Percentiles rank a stretch among this genome's conserved stretches.
Conservation (phyloP, 1,140 invertebrate genomes). For the Neocloeon triangulifer region DNA sequence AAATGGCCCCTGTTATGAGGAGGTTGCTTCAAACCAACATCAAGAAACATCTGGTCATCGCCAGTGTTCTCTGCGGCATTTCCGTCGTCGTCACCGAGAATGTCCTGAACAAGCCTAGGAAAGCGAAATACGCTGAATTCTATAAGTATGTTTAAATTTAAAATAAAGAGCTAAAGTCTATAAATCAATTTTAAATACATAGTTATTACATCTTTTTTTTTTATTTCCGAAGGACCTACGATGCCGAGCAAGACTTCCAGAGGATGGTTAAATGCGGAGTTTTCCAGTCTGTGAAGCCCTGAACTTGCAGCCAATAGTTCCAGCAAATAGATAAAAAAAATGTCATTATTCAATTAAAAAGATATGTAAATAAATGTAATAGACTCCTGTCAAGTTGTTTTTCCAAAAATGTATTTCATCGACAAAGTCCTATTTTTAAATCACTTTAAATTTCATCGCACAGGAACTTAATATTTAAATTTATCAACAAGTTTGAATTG, state of each 20-base stretch:
- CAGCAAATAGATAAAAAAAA: conserved; percentile 8
- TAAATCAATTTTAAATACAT: conserved; percentile 1
- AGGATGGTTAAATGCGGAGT: conserved; percentile 22
- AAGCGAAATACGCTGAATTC: conserved; percentile 35
- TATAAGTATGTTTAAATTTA: conserved; percentile 41
- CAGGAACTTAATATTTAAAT: too few species aligned
- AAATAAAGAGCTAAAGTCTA: conserved; percentile 1
- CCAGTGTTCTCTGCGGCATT: conserved; percentile 17
- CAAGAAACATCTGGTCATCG: conserved; percentile 25
- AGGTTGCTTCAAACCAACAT: conserved; percentile 27
- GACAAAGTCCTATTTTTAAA: too few species aligned
- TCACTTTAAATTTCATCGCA: background rate
- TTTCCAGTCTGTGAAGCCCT: conserved; percentile 16
- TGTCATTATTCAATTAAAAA: conserved; percentile 7
- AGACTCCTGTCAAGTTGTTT: conserved; percentile 7
- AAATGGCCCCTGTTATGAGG: too few species aligned
- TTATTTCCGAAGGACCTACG: conserved; percentile 22
- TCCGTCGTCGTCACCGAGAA: conserved; percentile 22
- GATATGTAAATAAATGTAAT: conserved; percentile 8
- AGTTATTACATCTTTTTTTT: conserved; percentile 9
- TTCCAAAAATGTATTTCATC: background rate
- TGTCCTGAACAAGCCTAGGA: conserved; percentile 24
- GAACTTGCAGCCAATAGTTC: conserved; percentile 7
- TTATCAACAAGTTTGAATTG: too few species aligned
- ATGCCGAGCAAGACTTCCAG: conserved; percentile 18